Evolutionary conservation across 1,140 invertebrate genomes (phyloP), one percentile per base, ranked within the genome.

Genomic region (Bradynema listronoti): DNA sequence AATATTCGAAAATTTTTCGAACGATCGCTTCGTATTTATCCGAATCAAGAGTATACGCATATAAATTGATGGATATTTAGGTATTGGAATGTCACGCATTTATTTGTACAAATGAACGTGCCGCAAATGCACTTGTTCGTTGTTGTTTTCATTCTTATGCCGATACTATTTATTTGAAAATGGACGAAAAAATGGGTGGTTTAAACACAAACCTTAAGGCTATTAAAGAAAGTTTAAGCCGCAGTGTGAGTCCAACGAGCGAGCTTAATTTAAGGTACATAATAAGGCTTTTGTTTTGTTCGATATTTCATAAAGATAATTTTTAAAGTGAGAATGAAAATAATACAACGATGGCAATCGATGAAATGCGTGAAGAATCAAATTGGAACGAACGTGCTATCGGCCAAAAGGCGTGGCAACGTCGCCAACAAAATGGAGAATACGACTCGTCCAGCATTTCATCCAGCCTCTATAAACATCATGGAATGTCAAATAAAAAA

Each of bases 81-180:
- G 80, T 98, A 14, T 83, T 98, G 9, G 94, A 99, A 81, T 99
- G 94, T 83, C 93, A 98, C 81, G 91, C 91, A 27, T 99, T 98
- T 80, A 91, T 99, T 69, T 96, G 92, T 80, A 92, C 74, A 9
- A 77, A 77, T 57, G 76, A 72, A 43, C 73, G 56, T 69, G 58
- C 51, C 16, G 76, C 74, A 11, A 78, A 77, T 50, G 74, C 74
- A 4, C 56, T 77, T 7, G 74, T 77, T 30, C 54, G 74, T 4
- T 78, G 76, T 49, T 78, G 74, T 49, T 78, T 77, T 32, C 66
- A 69, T 41, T 58, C 76, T 0, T 77, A 78, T 45, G 69, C 76
- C 1, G 74, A 77, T 30, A 69, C 71, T 11, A 74, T 71, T 33
- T 75, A 69, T 27, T 56, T 77, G 50, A 72, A 75, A 42, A 69